Evolutionary conservation across 2,888 invertebrate genomes (phyloP), one percentile per base, ranked within the genome.

Genomic region (Coleophora flavipennella): DNA sequence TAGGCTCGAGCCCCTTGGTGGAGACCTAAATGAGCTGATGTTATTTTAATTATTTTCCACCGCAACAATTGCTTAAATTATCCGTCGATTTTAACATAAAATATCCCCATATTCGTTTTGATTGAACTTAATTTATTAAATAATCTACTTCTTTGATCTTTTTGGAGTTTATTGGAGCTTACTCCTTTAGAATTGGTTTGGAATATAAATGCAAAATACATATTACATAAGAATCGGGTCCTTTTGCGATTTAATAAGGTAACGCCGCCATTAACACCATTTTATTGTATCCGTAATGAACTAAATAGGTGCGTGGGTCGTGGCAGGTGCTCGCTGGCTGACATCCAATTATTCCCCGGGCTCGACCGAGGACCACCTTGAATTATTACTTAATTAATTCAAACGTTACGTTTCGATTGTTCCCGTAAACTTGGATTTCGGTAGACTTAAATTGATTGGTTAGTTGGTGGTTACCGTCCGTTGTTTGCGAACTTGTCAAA

Each of bases 311-410:
- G 36, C 26, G 26, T 40, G 26, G 33, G 25, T 35, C 34, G 33
- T n/a, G 12, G 7, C 40, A 41, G 37, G 40, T 34, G 45, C 39
- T 37, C 14, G 39, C 41, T 33, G 12, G 39, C 33, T 13, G 31
- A 11, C 36, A 42, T 49, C 46, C 45, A 50, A 48, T 51, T 52
- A 46, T 36, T 37, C 42, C 39, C 38, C 44, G 35, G 36, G 36
- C 38, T 39, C 36, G 31, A 35, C 38, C 43, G 41, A 43, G 40
- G 39, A 35, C 29, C 32, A 32, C 13, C 36, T 38, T 37, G 33
- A 46, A 46, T 44, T 46, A 49, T 50, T 39, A 33, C 36, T 44
- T 48, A 47, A 48, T 48, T 47, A 43, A 43, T 43, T 42, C 29
- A 40, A 42, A 43, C 36, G 29, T 33, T 27, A 35, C 32, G 34